Evolutionary conservation across 1,140 invertebrate genomes (phyloP), one percentile per base, ranked within the genome.

Genomic region (Rhyacophila brunnea): DNA sequence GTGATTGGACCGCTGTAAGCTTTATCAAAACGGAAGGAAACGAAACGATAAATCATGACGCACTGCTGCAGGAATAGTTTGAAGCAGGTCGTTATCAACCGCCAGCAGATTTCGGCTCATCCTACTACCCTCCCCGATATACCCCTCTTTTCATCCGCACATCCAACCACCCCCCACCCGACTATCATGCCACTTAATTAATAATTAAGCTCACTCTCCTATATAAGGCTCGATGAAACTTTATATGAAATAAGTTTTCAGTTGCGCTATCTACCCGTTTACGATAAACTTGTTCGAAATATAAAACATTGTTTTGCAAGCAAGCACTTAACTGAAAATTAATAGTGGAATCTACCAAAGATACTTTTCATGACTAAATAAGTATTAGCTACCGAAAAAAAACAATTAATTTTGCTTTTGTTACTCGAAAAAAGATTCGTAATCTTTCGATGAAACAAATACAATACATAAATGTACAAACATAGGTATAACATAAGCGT

Each of bases 1-100:
- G 23, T 28, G 23, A 28, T 28, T 28, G 3, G 23, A 28, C 23
- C 9, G 9, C 9, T 28, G 23, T 28, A 28, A 28, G 23, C 23
- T 28, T 28, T 28, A 28, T 28, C 23, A 28, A 45, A 35, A 46
- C 13, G 61, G 61, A 63, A 63, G 61, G 61, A 63, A 63, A 58
- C 44, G 28, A 43, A 44, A 42, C 34, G 38, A 59, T 63, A 63
- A 63, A 63, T 59, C 61, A 63, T 62, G 56, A 55, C 49, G 19
- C 36, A 56, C 23, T 9, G 48, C 46, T 46, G 45, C 53, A 51
- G 54, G 61, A 59, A 63, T 63, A 49, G 56, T 47, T 62, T 46
- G 48, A 49, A 43, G 23, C 40, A 32, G 42, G 15, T 28, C 44
- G 52, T 45, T 54, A 54, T 54, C 52, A 45, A 40, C 52, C 11